phyloP scores from a whole-genome alignment of 2,797 vertebrate species.

The Huso huso region DNA sequence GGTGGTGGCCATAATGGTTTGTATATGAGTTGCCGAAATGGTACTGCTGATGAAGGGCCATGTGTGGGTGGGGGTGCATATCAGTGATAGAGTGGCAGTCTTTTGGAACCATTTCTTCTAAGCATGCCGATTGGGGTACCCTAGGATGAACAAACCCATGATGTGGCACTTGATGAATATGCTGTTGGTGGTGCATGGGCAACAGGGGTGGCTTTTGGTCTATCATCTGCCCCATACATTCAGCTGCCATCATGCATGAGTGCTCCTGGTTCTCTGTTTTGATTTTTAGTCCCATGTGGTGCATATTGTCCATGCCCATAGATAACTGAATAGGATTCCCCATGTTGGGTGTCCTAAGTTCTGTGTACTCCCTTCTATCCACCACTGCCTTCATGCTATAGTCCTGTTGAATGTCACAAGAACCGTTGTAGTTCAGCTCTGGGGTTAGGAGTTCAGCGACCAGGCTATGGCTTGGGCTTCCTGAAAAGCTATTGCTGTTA shows the following conservation, averaged over 20 bases:
- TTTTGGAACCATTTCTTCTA: slow-evolving; percentile 34
- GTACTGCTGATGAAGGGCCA: slow-evolving; percentile 42
- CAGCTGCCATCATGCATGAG: slow-evolving; percentile 68
- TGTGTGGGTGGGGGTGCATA: slow-evolving; percentile 27
- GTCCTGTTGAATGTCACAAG: slow-evolving; percentile 39
- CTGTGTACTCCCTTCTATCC: slow-evolving; percentile 67
- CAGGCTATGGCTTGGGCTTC: slow-evolving; percentile 63
- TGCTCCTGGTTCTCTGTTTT: slow-evolving; percentile 69
- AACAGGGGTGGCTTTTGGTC: slow-evolving; percentile 52
- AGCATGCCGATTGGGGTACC: slow-evolving; percentile 33
- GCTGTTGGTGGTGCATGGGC: slow-evolving; percentile 36
- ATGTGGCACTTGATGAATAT: slow-evolving; percentile 40
- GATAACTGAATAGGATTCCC: slow-evolving; percentile 32
- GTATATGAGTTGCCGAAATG: slow-evolving; percentile 44
- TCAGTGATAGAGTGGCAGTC: slow-evolving; percentile 41
- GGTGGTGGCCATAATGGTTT: slow-evolving; percentile 23
- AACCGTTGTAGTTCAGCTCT: slow-evolving; percentile 49
- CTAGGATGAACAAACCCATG: slow-evolving; percentile 34
- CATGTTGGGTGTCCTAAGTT: slow-evolving; percentile 53
- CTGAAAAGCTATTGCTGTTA: slow-evolving; percentile 33
- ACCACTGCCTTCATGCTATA: slow-evolving; percentile 37
- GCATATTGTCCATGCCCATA: slow-evolving; percentile 32
- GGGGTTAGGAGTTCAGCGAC: slow-evolving; percentile 77
- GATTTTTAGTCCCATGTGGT: slow-evolving; percentile 61
- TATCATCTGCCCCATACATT: slow-evolving; percentile 53